Evolutionary conservation across 2,888 invertebrate genomes (phyloP), one percentile per base, ranked within the genome.

Genomic region (Chloroclysta siterata): DNA sequence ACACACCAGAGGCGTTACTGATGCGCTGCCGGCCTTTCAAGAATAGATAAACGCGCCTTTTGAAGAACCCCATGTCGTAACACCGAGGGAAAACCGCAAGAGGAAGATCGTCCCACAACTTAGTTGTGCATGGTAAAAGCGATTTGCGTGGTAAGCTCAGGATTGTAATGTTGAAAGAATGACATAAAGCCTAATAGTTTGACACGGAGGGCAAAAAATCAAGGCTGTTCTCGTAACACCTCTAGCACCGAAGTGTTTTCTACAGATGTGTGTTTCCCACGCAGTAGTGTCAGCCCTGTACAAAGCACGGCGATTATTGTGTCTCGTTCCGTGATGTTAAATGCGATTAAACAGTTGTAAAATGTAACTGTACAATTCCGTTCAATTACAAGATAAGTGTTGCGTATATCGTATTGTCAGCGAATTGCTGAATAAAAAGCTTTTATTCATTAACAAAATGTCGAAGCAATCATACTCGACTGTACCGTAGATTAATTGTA

Each of bases 311-410:
- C 61, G 56, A 69, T 74, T 72, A 76, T 68, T 59, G 72, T 65
- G 52, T 52, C 52, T 65, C 72, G 69, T 72, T 69, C 72, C 74
- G 66, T 76, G 65, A 62, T 65, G 66, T 53, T 70, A 70, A 65
- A 71, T 71, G 74, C 72, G 76, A 75, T 75, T 76, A 70, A 74
- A 74, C 77, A 71, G 76, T 71, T 72, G 70, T 72, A 68, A 68
- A 70, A 73, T 69, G 62, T 79, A 81, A 80, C 82, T 72, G 80
- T 80, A 79, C 77, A 77, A 75, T 72, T 79, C 72, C 60, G 75
- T 71, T 74, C 79, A 84, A 83, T 84, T 83, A 83, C 79, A 82
- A 79, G 78, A 80, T 81, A 81, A 84, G 73, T 79, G 77, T 68
- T 72, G 72, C 66, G 72, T 67, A 77, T 75, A 77, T 73, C 68